Conservation (phyloP, 2,797 vertebrate genomes). For the Pseudochirops corinnae region DNA sequence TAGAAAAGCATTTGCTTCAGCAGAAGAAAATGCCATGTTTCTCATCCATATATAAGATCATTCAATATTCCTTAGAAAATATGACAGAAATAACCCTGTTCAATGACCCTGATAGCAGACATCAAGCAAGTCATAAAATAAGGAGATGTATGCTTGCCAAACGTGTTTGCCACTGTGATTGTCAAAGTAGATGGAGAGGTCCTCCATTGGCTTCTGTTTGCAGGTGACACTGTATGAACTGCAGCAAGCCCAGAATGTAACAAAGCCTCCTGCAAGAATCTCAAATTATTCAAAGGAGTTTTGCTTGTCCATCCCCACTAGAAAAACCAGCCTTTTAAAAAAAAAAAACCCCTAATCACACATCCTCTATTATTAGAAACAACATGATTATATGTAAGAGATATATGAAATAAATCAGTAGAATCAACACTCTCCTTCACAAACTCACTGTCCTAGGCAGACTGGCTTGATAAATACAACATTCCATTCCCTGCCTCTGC, state of each 20-base stretch:
- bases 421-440: background rate
- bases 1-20: background rate
- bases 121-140: background rate
- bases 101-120: background rate
- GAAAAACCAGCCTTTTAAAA: background rate
- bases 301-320: background rate
- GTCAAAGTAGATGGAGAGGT: background rate
- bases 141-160: background rate
- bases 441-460: background rate
- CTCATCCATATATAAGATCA: background rate
- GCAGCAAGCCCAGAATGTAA: background rate
- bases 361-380: background rate
- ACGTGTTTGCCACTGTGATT: background rate
- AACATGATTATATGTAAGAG: background rate
- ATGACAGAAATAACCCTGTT: conserved; percentile 5
- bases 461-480: background rate
- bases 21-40: background rate
- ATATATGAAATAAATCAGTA: background rate
- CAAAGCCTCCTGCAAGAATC: background rate
- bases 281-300: background rate
- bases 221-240: background rate
- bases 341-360: background rate
- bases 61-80: conserved; percentile 2
- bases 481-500: background rate
- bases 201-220: background rate